Conservation (phyloP, 2,888 invertebrate genomes). For the Syritta pipiens region DNA sequence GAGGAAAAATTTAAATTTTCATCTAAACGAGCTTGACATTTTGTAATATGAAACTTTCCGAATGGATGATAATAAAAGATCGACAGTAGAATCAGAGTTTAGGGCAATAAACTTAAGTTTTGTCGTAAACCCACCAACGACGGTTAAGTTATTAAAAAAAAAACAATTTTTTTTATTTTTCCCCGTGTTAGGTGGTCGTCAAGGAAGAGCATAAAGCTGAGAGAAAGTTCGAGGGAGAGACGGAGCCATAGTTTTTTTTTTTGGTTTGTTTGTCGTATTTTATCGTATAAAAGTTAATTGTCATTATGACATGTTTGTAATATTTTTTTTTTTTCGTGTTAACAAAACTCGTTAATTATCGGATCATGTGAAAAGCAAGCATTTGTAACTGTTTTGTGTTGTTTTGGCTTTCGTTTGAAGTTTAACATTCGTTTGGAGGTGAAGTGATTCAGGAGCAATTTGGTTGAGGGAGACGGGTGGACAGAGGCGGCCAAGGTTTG, state of each 20-base stretch:
- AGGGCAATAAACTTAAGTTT: no score
- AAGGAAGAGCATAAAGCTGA: background rate
- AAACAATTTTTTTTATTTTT: slow-evolving; percentile 1
- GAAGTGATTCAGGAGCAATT: no score
- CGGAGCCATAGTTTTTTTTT: no score
- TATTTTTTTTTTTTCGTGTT: background rate
- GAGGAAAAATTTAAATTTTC: no score
- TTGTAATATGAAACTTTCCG: slow-evolving; percentile 7
- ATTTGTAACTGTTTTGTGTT: no score
- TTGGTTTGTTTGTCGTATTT: background rate
- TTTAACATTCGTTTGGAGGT: no score
- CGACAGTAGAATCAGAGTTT: no score
- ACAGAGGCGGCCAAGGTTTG: no score
- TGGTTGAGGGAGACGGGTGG: no score
- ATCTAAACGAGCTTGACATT: slow-evolving; percentile 38
- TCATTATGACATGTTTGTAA: slow-evolving; percentile 11
- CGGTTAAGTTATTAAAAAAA: background rate
- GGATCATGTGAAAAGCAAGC: background rate
- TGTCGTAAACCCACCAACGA: no score
- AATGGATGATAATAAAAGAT: slow-evolving; percentile 13
- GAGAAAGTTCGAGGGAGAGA: slow-evolving; percentile 34
- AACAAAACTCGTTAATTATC: slow-evolving; percentile 23
- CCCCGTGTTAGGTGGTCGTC: slow-evolving; percentile 12
- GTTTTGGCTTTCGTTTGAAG: background rate
- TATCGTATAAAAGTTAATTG: slow-evolving; percentile 40